phyloP scores from a whole-genome alignment of 2,113 vertebrate genomes.

The Actinemys pallida region DNA sequence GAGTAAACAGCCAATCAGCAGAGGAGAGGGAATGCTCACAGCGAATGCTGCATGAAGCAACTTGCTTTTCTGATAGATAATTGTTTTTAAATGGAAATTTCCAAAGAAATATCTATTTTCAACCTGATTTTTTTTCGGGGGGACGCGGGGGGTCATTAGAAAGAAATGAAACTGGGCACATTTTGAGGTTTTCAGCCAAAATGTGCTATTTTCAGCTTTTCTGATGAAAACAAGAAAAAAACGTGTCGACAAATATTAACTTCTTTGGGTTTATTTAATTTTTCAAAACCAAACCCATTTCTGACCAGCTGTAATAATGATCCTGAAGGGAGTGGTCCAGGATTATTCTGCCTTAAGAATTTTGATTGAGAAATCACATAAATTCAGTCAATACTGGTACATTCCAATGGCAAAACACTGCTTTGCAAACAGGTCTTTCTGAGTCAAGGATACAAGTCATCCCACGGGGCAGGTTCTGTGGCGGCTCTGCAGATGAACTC shows the following conservation, averaged over 20 bases:
- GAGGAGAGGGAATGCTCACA: not conserved
- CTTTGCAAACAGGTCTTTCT: not conserved
- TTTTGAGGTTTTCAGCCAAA: not conserved
- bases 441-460: not conserved
- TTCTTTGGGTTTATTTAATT: not conserved
- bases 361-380: not conserved
- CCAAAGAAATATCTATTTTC: not conserved
- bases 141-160: not conserved
- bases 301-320: not conserved
- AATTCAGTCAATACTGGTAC: not conserved
- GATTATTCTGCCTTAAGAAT: not conserved
- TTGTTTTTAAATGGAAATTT: not conserved
- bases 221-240: not conserved
- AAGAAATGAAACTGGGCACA: not conserved
- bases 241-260: not conserved
- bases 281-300: not conserved
- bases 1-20: not conserved
- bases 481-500: not conserved
- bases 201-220: not conserved
- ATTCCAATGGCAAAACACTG: not conserved
- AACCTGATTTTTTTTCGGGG: not conserved
- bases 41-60: not conserved
- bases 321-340: slow-evolving; percentile 4
- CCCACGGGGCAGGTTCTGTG: not conserved
- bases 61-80: not conserved